phyloP scores from a whole-genome alignment of 2,888 invertebrate genomes.

The Hirudinaria manillensis region DNA sequence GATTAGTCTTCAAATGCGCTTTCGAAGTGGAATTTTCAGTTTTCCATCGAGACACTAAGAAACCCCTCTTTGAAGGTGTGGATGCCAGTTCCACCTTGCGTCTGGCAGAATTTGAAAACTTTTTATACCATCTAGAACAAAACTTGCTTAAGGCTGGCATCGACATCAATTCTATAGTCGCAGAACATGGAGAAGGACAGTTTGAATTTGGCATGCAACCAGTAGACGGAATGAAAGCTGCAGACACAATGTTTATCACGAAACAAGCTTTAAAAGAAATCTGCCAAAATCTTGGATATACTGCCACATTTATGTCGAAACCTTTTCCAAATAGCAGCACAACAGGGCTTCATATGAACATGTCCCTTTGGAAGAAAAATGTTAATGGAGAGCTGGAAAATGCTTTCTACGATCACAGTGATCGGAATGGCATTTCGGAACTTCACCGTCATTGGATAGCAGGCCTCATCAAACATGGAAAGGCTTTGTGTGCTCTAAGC shows the following conservation, averaged over 20 bases:
- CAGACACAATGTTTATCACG: constrained; percentile 29
- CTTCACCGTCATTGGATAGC: constrained; percentile 34
- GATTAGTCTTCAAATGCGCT: constrained; percentile 31
- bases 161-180: constrained; percentile 9
- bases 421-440: constrained; percentile 34
- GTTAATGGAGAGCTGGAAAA: constrained; percentile 18
- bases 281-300: not conserved
- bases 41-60: constrained; percentile 26
- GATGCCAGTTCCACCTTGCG: constrained; percentile 13
- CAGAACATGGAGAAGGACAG: constrained; percentile 30
- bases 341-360: constrained; percentile 38
- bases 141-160: constrained; percentile 18
- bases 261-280: constrained; percentile 35
- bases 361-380: constrained; percentile 37
- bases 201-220: constrained; percentile 32
- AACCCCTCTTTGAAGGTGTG: constrained; percentile 24
- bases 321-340: not conserved
- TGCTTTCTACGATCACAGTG: constrained; percentile 33
- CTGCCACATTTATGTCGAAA: constrained; percentile 35
- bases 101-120: constrained; percentile 30
- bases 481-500: constrained; percentile 32
- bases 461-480: constrained; percentile 33
- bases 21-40: constrained; percentile 38
- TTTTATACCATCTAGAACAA: constrained; percentile 27
- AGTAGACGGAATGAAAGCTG: constrained; percentile 24